These are phyloP conservation scores for Lichenostomus cassidix DNA, from an alignment of 2,113 vertebrate species.

Conservation along the genomic window DNA sequence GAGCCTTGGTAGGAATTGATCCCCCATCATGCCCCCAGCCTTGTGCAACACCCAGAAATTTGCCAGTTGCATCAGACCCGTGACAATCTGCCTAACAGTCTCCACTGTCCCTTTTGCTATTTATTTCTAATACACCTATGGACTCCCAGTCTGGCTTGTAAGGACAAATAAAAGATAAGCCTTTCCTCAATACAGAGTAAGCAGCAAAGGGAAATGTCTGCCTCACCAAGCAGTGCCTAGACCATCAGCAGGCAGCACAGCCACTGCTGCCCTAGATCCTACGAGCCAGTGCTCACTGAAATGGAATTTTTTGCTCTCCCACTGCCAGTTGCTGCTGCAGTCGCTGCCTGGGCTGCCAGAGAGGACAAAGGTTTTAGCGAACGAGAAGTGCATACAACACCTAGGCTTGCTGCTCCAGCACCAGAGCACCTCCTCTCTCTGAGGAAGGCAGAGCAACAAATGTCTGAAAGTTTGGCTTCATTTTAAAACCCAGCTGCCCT, in stretches of 20 bases:
- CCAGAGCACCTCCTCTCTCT: background rate
- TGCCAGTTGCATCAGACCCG: background rate
- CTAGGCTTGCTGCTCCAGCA: background rate
- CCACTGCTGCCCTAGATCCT: background rate
- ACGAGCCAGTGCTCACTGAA: background rate
- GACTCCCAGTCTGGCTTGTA: background rate
- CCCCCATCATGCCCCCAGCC: rapidly evolving
- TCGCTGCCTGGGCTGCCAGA: background rate
- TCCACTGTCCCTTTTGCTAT: background rate
- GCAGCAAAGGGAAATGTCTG: background rate
- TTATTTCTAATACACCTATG: background rate
- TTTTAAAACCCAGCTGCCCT: background rate
- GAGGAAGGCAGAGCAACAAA: background rate
- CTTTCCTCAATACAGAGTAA: background rate
- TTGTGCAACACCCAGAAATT: background rate
- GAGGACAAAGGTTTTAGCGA: background rate
- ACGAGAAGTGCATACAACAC: background rate
- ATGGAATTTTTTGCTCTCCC: background rate
- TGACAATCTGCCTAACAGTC: background rate
- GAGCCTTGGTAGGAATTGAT: background rate
- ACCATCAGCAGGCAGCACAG: background rate
- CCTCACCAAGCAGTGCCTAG: background rate
- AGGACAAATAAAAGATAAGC: background rate
- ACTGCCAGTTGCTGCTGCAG: background rate
- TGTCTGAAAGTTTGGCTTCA: background rate